Evolutionary conservation across 2,797 vertebrate species (phyloP).

Genomic region (Leptodactylus fallax): DNA sequence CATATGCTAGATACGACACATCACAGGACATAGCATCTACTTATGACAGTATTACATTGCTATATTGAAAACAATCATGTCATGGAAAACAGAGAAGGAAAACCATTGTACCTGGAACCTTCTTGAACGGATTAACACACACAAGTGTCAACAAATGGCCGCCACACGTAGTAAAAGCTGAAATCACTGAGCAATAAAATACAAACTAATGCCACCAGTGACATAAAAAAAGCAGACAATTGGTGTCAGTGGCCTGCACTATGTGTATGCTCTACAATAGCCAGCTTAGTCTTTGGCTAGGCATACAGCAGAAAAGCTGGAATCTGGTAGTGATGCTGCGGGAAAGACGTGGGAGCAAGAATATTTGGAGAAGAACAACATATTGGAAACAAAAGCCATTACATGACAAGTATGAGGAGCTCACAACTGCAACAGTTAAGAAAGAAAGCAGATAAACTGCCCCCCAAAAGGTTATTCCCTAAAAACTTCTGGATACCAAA

Average conservation of each 20-base stretch:
- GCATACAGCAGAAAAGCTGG: too few species aligned
- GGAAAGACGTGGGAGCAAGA: neutral
- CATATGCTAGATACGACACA: neutral
- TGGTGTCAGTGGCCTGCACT: neutral
- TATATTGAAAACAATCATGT: neutral
- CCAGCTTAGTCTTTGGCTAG: too few species aligned
- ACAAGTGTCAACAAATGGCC: neutral
- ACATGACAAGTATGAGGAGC: neutral
- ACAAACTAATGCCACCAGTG: neutral
- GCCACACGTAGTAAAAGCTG: neutral
- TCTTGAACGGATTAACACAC: neutral
- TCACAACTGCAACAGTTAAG: neutral
- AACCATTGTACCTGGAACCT: neutral
- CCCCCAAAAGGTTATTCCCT: neutral
- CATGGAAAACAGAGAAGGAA: neutral
- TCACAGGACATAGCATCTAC: slow-evolving; percentile 2
- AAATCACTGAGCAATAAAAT: neutral
- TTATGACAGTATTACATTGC: neutral
- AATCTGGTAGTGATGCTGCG: too few species aligned
- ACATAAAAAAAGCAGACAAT: neutral
- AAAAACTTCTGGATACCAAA: neutral
- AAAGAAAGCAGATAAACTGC: too few species aligned
- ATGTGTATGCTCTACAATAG: neutral
- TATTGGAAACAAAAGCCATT: neutral
- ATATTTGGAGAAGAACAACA: neutral